Conservation (phyloP, 1,140 invertebrate species). For the Listronotus oregonensis region DNA sequence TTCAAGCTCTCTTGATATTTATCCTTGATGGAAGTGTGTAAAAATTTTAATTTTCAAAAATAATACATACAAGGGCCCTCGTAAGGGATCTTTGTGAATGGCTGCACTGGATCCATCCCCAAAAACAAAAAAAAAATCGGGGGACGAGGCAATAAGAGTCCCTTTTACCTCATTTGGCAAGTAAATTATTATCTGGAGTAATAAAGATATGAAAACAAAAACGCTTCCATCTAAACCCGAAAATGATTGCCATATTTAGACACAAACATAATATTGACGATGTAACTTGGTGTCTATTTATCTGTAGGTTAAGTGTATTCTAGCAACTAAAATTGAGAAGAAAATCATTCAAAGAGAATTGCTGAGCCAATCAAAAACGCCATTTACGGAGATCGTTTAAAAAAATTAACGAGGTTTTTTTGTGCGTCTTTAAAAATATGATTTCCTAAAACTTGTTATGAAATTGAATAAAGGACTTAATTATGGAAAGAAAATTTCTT, state of each 20-base stretch:
- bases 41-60: conserved; percentile 31
- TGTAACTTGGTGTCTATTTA: conserved; percentile 42
- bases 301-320: conserved; percentile 35
- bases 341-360: conserved; percentile 54
- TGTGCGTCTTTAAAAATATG: conserved; percentile 27
- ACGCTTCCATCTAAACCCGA: conserved; percentile 52
- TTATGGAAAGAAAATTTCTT: conserved; percentile 1
- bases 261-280: conserved; percentile 26
- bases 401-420: conserved; percentile 16
- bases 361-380: conserved; percentile 57
- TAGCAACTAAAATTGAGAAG: conserved; percentile 38
- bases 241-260: conserved; percentile 49
- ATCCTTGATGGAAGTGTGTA: conserved; percentile 33
- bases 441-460: background rate
- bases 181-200: background rate
- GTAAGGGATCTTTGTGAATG: conserved; percentile 57
- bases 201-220: no score
- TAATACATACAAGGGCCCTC: conserved; percentile 47
- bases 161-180: conserved; percentile 38
- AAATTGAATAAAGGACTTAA: background rate
- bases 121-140: conserved; percentile 15
- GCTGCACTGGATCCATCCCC: conserved; percentile 57
- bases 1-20: conserved; percentile 34
- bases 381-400: conserved; percentile 31
- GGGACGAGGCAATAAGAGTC: conserved; percentile 52